Percentiles rank a stretch among this genome's conserved stretches.
Evolutionary conservation across 2,797 vertebrate genomes (phyloP).

Genomic region (Parauchenoglanis punctatus): DNA sequence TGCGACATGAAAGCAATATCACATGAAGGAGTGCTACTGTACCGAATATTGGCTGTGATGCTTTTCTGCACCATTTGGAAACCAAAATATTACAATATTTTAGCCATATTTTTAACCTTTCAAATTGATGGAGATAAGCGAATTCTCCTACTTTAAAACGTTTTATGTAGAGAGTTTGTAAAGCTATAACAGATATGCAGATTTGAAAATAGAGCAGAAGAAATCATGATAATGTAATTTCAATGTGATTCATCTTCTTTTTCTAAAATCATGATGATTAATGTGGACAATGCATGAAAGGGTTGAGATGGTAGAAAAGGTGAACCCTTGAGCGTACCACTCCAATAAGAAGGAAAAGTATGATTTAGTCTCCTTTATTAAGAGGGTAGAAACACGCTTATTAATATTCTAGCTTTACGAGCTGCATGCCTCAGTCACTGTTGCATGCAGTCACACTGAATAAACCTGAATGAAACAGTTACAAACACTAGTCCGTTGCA

Average conservation of each 20-base stretch:
- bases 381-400: background rate
- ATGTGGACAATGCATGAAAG: background rate
- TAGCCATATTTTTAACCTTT: too few relatives aligned
- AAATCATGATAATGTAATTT: background rate
- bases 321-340: background rate
- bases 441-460: conserved; percentile 3
- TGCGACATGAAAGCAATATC: too few relatives aligned
- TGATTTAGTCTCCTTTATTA: background rate
- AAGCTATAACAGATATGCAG: background rate
- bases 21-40: too few relatives aligned
- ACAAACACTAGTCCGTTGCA: conserved; percentile 4
- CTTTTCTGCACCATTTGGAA: too few relatives aligned
- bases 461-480: conserved; percentile 8
- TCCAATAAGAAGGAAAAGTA: background rate
- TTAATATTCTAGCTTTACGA: background rate
- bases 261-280: background rate
- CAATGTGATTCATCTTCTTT: background rate
- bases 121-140: too few relatives aligned
- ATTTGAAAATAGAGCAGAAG: background rate
- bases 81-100: too few relatives aligned
- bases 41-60: too few relatives aligned
- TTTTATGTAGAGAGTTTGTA: background rate
- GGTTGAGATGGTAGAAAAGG: background rate
- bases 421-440: background rate
- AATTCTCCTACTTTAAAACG: background rate